phyloP scores from a whole-genome alignment of 1,140 invertebrate genomes.

The Drosophila burlai region DNA sequence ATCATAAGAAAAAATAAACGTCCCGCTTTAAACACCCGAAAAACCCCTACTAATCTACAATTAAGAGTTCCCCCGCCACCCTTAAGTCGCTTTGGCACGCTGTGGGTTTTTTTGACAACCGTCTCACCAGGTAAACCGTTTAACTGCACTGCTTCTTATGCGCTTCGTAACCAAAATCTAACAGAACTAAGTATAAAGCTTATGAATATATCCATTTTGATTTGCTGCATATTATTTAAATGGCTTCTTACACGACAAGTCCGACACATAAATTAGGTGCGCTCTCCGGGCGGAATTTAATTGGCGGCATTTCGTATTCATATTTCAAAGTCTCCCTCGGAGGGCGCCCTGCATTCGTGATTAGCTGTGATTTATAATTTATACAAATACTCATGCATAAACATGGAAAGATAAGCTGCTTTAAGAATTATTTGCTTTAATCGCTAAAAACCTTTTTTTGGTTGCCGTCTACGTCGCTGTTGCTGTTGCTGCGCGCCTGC shows the following conservation, averaged over 20 bases:
- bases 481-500: slow-evolving; percentile 29
- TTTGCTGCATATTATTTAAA: slow-evolving; percentile 48
- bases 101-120: slow-evolving; percentile 85
- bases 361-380: slow-evolving; percentile 62
- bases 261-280: slow-evolving; percentile 33
- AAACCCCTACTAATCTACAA: slow-evolving; percentile 45
- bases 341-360: slow-evolving; percentile 47
- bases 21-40: slow-evolving; percentile 57
- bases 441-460: slow-evolving; percentile 58
- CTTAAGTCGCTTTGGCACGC: slow-evolving; percentile 87
- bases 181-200: slow-evolving; percentile 23
- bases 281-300: slow-evolving; percentile 15
- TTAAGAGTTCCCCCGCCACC: slow-evolving; percentile 63
- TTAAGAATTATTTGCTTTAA: slow-evolving; percentile 76
- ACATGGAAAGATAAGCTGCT: slow-evolving; percentile 65
- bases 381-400: slow-evolving; percentile 53
- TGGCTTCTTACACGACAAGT: slow-evolving; percentile 41
- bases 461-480: slow-evolving; percentile 50
- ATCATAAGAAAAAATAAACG: slow-evolving; percentile 20
- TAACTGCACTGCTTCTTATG: slow-evolving; percentile 83
- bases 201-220: slow-evolving; percentile 39
- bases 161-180: slow-evolving; percentile 72
- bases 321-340: slow-evolving; percentile 15
- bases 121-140: slow-evolving; percentile 85
- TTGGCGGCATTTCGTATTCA: slow-evolving; percentile 1